Evolutionary conservation across 2,888 invertebrate species (phyloP), one percentile per base, ranked within the genome.

Genomic region (Acrobasis consociella): DNA sequence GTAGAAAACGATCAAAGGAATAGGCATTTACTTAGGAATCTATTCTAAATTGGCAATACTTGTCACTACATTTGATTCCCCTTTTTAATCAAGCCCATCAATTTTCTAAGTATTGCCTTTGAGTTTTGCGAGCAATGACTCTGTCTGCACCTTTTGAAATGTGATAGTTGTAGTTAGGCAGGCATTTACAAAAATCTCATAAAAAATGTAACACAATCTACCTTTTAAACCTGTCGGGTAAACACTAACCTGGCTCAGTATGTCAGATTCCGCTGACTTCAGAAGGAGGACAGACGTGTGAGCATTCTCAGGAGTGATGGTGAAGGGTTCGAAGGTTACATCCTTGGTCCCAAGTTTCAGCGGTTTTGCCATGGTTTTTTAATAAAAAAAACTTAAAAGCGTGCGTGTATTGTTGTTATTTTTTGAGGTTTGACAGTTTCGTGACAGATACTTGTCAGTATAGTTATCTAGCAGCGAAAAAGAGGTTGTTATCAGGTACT

Each of bases 261-360:
- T 83, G 70, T 92, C 89, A n/a, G 85, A 76, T 74, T 93, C 92
- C 5, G 74, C 60, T 0, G 91, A 89, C 66, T 88, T 86, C 42
- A 93, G 70, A 5, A 93, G 80, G 13, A 92, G 68, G 15, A 93
- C 85, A 0, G 92, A 82, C 37, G 92, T 92, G 49, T 89, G 83
- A 1, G 91, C 92, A 65, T 81, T 91, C 64, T 92, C 91, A 1
- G 92, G 89, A 1, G 88, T 89, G 60, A 92, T 87, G 1, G 75
- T 82, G 68, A 80, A 92, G 0, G 89, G 74, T 62, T 91, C 89
- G 64, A 92, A 92, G 0, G 78, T 80, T 10, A 84, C 67, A 66
- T 91, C 91, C 53, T 81, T 90, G 65, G 89, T 90, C 13, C 88
- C 37, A 89, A 79, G 62, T 91, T 91, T 46, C 89, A 89, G 42